Percentiles rank a stretch among this genome's conserved stretches.
phyloP scores from a whole-genome alignment of 2,888 invertebrate genomes.

The Eupithecia tripunctaria region DNA sequence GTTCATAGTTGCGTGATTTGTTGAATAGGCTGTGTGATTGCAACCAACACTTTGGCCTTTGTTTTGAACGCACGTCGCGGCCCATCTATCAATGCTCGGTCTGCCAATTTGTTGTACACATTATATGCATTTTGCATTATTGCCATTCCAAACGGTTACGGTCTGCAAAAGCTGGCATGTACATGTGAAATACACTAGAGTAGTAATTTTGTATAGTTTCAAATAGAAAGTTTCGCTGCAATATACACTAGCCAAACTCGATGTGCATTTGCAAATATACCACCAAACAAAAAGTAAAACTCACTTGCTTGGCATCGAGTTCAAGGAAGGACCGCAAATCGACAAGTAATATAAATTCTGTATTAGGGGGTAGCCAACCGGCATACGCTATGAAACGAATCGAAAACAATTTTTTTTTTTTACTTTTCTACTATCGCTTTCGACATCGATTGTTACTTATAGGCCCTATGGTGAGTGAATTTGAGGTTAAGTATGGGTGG shows the following conservation, averaged over 20 bases:
- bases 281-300: too few species aligned
- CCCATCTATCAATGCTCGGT: constrained; percentile 75
- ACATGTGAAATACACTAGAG: neutral
- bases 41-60: constrained; percentile 77
- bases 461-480: too few species aligned
- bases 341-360: too few species aligned
- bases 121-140: constrained; percentile 25
- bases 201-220: neutral
- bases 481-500: too few species aligned
- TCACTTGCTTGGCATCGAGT: too few species aligned
- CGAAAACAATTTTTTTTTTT: too few species aligned
- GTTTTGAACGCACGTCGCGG: constrained; percentile 71
- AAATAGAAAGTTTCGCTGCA: neutral
- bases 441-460: too few species aligned
- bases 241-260: neutral
- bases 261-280: too few species aligned
- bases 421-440: too few species aligned
- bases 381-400: too few species aligned
- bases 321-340: too few species aligned
- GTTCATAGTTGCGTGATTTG: constrained; percentile 57
- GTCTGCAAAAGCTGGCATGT: neutral
- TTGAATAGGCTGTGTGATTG: constrained; percentile 78
- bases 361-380: too few species aligned
- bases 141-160: constrained; percentile 10
- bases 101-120: constrained; percentile 52